Evolutionary conservation across 2,113 vertebrate genomes (phyloP).

Genomic region (Edolisoma coerulescens): DNA sequence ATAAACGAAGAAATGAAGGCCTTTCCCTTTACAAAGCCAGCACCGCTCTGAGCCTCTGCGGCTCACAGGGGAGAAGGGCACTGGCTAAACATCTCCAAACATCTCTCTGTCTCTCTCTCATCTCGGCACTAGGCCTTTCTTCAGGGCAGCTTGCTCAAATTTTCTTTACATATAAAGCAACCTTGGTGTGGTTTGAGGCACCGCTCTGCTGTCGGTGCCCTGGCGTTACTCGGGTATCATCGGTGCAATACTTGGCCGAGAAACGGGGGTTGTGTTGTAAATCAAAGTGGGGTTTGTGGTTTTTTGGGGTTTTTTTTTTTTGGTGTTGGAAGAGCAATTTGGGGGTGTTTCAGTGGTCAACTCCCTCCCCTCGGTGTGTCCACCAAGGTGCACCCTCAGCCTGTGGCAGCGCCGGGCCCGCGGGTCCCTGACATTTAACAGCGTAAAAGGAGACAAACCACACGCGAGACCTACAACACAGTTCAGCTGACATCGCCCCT

Average conservation of each 20-base stretch:
- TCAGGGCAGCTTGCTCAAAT: slow-evolving; percentile 80
- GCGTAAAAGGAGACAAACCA: slow-evolving; percentile 61
- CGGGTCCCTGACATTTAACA: slow-evolving; percentile 68
- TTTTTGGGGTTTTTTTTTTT: not conserved
- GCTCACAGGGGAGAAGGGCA: slow-evolving; percentile 92
- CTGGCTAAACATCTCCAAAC: slow-evolving; percentile 88
- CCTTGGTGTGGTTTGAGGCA: slow-evolving; percentile 73
- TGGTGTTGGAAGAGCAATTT: not conserved
- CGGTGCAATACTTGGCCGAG: slow-evolving; percentile 77
- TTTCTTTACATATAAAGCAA: slow-evolving; percentile 70
- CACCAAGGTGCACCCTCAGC: slow-evolving; percentile 76
- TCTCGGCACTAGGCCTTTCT: slow-evolving; percentile 84
- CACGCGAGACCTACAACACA: slow-evolving; percentile 68
- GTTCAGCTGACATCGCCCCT: slow-evolving; percentile 64
- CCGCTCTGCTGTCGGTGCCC: slow-evolving; percentile 64
- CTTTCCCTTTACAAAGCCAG: slow-evolving; percentile 98
- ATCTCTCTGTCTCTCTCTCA: slow-evolving; percentile 79
- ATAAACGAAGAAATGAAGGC: slow-evolving; percentile 99
- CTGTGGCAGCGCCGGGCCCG: slow-evolving; percentile 53
- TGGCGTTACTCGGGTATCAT: slow-evolving; percentile 69
- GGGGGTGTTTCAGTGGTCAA: not conserved
- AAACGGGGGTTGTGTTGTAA: not conserved
- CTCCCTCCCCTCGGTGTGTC: slow-evolving; percentile 59
- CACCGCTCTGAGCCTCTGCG: slow-evolving; percentile 92
- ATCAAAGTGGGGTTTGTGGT: not conserved